Evolutionary conservation across 2,113 vertebrate genomes (phyloP).

Genomic region (Saguinus midas): DNA sequence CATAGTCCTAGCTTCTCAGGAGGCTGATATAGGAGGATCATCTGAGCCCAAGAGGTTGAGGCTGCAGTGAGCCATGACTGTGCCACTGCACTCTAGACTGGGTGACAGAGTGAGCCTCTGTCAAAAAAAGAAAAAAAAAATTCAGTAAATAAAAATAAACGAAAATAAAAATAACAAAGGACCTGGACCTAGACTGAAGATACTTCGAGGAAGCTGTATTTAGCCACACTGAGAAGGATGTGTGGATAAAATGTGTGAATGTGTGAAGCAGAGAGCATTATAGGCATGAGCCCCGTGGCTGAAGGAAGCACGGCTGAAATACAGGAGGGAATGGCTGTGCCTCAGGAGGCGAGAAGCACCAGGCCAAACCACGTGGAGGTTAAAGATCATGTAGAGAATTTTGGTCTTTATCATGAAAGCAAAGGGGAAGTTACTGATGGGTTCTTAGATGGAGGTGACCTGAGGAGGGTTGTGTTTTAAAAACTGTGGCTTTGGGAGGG

Average conservation of each 20-base stretch:
- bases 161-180: not conserved
- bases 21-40: too few relatives aligned
- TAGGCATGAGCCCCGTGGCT: not conserved
- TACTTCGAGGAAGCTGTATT: not conserved
- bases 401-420: not conserved
- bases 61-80: too few relatives aligned
- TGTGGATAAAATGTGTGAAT: not conserved
- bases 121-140: too few relatives aligned
- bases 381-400: not conserved
- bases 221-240: not conserved
- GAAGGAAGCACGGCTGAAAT: not conserved
- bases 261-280: too few relatives aligned
- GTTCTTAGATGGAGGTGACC: not conserved
- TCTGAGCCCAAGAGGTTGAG: too few relatives aligned
- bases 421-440: not conserved
- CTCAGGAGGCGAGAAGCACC: not conserved
- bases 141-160: too few relatives aligned
- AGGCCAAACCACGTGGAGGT: accelerated
- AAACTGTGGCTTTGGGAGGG: not conserved
- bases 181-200: not conserved
- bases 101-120: too few relatives aligned
- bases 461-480: not conserved
- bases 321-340: not conserved
- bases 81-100: too few relatives aligned
- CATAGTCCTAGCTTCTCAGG: too few relatives aligned